Evolutionary conservation across 2,888 invertebrate genomes (phyloP), one percentile per base, ranked within the genome.

Genomic region (Pelosia muscerda): DNA sequence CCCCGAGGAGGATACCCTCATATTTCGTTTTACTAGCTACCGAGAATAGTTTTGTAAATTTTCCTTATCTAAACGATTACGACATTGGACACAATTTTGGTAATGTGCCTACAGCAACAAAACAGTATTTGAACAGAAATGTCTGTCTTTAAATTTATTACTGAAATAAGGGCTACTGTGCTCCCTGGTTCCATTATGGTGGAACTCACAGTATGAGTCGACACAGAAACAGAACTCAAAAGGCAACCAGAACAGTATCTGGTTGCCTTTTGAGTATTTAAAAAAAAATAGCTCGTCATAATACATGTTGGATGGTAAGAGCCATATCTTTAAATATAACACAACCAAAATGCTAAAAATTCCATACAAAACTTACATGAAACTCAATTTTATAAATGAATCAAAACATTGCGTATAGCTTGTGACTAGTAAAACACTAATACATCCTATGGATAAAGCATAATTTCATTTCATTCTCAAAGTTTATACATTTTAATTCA

Each of bases 381-480:
- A 73, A 76, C 71, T 66, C 58, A 71, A 72, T 81, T 72, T 75
- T 69, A 74, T 72, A 71, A 78, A 72, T 78, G 73, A 73, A 70
- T 74, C 28, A 70, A 23, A 75, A 79, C 64, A 9, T 75, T 42
- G 55, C 34, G 63, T 58, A 34, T 66, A 67, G 59, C 69, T 73
- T 13, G 13, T 34, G 68, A 62, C 54, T 63, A 64, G 65, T 69
- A 64, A 66, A 42, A 63, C 58, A 70, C 28, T 67, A 60, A 66
- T 28, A 23, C 53, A 38, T 25, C 38, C 25, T 62, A 26, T 53
- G 49, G 58, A 28, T 22, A 25, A 31, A 55, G 38, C 38, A 11
- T 54, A 63, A 66, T 66, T 60, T 56, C 54, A 66, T 71, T 55
- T 60, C 54, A 4, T 23, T 23, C 59, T 60, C 15, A 19, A 60